phyloP scores from a whole-genome alignment of 2,888 invertebrate species.

The Ophonus ardosiacus region DNA sequence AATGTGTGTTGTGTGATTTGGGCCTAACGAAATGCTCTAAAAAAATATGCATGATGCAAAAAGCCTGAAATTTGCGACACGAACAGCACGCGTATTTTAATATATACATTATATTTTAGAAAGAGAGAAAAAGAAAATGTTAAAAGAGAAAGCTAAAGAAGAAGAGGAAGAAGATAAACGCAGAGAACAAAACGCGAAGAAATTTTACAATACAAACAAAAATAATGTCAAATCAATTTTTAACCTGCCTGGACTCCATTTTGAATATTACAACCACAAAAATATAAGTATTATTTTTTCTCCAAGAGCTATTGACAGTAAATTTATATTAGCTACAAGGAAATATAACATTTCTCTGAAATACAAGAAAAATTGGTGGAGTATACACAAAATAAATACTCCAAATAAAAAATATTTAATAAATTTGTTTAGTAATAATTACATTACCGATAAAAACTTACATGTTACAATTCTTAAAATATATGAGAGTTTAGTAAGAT shows the following conservation, averaged over 20 bases:
- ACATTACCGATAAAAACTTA: constrained; percentile 1
- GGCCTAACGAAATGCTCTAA: too few relatives aligned
- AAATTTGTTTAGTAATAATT: neutral
- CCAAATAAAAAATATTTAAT: constrained; percentile 17
- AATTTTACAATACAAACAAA: neutral
- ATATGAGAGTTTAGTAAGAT: constrained; percentile 13
- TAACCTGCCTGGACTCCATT: constrained; percentile 1
- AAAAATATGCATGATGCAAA: too few relatives aligned
- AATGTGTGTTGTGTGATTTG: too few relatives aligned
- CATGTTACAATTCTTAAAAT: neutral
- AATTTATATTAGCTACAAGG: constrained; percentile 8
- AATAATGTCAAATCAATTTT: constrained; percentile 6
- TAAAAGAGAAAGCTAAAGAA: constrained; percentile 2
- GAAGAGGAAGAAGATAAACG: neutral
- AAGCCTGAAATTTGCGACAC: too few relatives aligned
- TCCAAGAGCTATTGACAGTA: constrained; percentile 1
- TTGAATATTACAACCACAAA: neutral
- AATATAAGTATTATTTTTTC: constrained; percentile 26
- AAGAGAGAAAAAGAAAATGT: neutral
- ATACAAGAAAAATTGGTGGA: constrained; percentile 15
- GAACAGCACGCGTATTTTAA: too few relatives aligned
- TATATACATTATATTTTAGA: neutral
- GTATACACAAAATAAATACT: constrained; percentile 1
- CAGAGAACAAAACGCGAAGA: neutral
- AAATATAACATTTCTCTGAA: constrained; percentile 26